Evolutionary conservation across 2,113 vertebrate species (phyloP), one percentile per base, ranked within the genome.

Genomic region (Ictidomys tridecemlineatus): DNA sequence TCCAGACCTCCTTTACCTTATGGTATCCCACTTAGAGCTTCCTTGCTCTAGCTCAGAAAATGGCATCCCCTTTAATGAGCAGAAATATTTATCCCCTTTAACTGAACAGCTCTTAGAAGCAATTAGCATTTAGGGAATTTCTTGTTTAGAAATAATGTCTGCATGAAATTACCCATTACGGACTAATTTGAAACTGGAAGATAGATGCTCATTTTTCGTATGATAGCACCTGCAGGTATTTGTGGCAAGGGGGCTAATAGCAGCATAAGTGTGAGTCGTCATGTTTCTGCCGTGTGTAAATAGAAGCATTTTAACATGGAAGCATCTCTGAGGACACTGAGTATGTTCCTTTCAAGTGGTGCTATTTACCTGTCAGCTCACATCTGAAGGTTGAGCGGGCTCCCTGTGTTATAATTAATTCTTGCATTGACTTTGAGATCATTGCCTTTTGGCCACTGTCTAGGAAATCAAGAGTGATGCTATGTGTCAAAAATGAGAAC

Each of bases 111-210:
- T 98, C 97, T 96, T 97, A 97, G 97, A 98, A 94, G 85, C 97
- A 98, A 97, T 98, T 98, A 98, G 97, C 97, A 97, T 97, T 97
- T 98, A 95, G 98, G 98, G 97, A 98, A 96, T 98, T 98, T 98
- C 98, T 98, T 98, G 98, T 98, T 98, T 98, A 95, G 96, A 97
- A 95, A 98, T 97, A 98, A 88, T 95, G 97, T 98, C 96, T 97
- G 94, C 93, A 93, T 98, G 97, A 98, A 97, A 97, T 98, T 98
- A 97, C 88, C 96, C 91, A 96, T 98, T 98, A 96, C 97, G 93
- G 97, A 96, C 95, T 98, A 94, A 97, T 98, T 98, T 95, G 87
- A 98, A 98, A 92, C 96, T 96, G 95, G 82, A 96, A 97, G 96
- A 97, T 97, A 97, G 98, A 97, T 97, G 96, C 77, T 94, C 95